A percentile compares a stretch with the other conserved stretches of the same genome.
Conservation (phyloP, 2,797 vertebrate species). For the Psittacula echo region DNA sequence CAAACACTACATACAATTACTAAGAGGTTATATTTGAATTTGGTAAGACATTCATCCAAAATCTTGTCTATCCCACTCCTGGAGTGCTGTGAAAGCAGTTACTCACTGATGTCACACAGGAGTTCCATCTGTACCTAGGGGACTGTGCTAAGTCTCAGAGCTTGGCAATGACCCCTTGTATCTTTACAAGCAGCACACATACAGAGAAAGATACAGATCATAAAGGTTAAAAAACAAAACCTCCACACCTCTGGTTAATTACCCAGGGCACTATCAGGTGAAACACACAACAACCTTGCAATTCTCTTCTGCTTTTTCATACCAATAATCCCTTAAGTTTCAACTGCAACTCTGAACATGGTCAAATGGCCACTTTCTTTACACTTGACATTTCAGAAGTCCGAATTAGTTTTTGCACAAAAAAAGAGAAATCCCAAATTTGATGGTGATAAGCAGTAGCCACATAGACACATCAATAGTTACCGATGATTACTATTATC, state of each 20-base stretch:
- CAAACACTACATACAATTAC: neutral
- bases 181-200: neutral
- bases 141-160: neutral
- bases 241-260: neutral
- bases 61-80: neutral
- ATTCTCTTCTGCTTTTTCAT: neutral
- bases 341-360: neutral
- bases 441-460: neutral
- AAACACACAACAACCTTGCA: neutral
- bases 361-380: neutral
- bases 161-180: neutral
- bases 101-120: neutral
- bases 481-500: neutral
- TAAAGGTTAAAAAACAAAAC: neutral
- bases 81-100: neutral
- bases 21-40: neutral
- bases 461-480: neutral
- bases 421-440: neutral
- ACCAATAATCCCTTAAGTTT: neutral
- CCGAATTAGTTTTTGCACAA: fast-evolving
- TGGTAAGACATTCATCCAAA: neutral
- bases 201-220: neutral
- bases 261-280: neutral
- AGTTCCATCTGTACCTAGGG: neutral
- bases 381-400: neutral